Evolutionary conservation across 2,113 vertebrate species (phyloP).

Genomic region (Microcebus murinus): DNA sequence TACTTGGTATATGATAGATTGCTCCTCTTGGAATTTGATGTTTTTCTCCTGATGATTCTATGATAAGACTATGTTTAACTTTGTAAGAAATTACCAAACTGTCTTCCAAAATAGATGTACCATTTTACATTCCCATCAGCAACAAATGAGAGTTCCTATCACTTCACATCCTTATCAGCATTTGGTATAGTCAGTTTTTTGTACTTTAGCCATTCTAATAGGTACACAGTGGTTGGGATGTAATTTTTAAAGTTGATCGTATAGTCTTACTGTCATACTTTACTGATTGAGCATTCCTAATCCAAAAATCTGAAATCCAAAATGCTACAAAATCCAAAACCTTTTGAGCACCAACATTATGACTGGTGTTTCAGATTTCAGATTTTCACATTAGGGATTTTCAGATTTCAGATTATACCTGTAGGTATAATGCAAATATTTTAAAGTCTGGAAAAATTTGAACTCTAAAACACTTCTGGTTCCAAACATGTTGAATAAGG

Average conservation of each 20-base stretch:
- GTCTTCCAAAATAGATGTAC: background rate
- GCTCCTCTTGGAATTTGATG: constrained; percentile 3
- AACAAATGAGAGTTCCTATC: background rate
- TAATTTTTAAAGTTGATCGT: background rate
- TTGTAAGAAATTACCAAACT: background rate
- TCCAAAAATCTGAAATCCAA: background rate
- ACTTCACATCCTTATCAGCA: background rate
- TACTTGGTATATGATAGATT: background rate
- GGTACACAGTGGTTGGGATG: background rate
- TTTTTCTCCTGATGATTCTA: background rate
- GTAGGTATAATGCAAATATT: background rate
- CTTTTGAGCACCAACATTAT: background rate
- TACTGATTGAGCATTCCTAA: background rate
- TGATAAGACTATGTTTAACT: background rate
- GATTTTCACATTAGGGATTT: background rate
- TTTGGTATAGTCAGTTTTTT: background rate
- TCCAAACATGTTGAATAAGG: background rate
- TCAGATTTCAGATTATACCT: background rate
- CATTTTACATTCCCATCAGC: background rate
- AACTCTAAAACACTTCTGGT: background rate
- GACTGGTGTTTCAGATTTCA: no score
- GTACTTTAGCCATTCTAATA: background rate
- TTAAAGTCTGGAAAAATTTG: background rate
- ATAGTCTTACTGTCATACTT: constrained; percentile 22
- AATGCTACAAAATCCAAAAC: background rate